A percentile compares a stretch with the other conserved stretches of the same genome.
Evolutionary conservation across 2,888 invertebrate species (phyloP).

Genomic region (Marronus borbonicus): DNA sequence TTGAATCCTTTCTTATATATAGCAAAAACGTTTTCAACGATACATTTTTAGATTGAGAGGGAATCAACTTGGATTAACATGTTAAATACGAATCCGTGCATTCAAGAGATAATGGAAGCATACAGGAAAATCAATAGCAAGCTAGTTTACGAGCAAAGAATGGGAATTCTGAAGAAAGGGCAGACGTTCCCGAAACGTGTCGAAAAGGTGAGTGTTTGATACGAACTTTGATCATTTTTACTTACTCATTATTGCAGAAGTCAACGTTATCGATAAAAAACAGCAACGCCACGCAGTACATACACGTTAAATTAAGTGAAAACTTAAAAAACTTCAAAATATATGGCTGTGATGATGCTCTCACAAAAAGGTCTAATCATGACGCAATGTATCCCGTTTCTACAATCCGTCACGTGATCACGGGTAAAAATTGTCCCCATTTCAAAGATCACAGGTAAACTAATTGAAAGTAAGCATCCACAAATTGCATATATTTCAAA

Average conservation of each 20-base stretch:
- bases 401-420: conserved; percentile 63
- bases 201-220: conserved; percentile 61
- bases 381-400: conserved; percentile 32
- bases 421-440: conserved; percentile 66
- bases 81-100: conserved; percentile 58
- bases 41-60: conserved; percentile 62
- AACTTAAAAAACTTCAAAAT: conserved; percentile 55
- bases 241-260: conserved; percentile 53
- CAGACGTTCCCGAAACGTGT: conserved; percentile 63
- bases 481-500: conserved; percentile 52
- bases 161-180: conserved; percentile 62
- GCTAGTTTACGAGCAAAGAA: conserved; percentile 62
- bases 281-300: conserved; percentile 14
- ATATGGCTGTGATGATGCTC: conserved; percentile 53
- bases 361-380: conserved; percentile 8
- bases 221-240: not conserved
- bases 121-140: conserved; percentile 60
- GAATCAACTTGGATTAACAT: conserved; percentile 61
- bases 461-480: conserved; percentile 13
- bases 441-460: conserved; percentile 62
- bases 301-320: conserved; percentile 55
- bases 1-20: conserved; percentile 1
- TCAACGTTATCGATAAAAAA: conserved; percentile 36
- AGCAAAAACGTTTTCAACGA: conserved; percentile 27
- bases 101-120: conserved; percentile 61